Percentiles rank a stretch among this genome's conserved stretches.
phyloP scores from a whole-genome alignment of 2,797 vertebrate genomes.

The Eulemur mongoz region DNA sequence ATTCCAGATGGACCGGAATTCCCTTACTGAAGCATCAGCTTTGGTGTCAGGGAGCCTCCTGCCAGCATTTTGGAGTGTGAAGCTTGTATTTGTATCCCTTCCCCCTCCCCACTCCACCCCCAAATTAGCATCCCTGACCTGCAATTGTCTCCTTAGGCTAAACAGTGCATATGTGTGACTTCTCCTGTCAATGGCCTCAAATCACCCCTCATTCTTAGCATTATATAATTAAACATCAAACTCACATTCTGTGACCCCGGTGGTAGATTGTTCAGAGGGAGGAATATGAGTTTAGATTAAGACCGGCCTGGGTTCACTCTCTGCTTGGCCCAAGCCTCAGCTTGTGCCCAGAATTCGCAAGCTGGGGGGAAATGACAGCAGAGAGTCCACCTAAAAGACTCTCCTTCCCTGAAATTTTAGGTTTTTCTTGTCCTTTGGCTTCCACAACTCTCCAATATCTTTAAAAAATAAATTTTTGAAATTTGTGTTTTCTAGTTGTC shows the following conservation, averaged over 20 bases:
- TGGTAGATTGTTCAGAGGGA: background rate
- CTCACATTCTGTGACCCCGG: background rate
- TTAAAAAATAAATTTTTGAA: background rate
- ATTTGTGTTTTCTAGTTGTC: background rate
- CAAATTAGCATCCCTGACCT: background rate
- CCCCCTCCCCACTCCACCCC: too few relatives aligned
- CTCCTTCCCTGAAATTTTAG: background rate
- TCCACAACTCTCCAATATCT: background rate
- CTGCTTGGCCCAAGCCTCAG: background rate
- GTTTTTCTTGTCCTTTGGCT: background rate
- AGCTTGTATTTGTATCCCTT: background rate
- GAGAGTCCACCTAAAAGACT: background rate
- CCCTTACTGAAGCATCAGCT: background rate
- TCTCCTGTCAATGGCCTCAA: background rate
- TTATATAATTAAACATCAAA: background rate
- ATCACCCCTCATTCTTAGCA: background rate
- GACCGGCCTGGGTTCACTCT: background rate
- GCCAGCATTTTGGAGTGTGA: background rate
- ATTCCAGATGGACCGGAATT: background rate
- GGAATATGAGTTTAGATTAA: background rate
- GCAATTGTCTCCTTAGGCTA: background rate
- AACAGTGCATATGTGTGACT: background rate
- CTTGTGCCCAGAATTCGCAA: background rate
- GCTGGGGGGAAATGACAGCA: background rate
- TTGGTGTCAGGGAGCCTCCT: background rate